Conservation (phyloP, 2,888 invertebrate species). For the Lacanobia oleracea region DNA sequence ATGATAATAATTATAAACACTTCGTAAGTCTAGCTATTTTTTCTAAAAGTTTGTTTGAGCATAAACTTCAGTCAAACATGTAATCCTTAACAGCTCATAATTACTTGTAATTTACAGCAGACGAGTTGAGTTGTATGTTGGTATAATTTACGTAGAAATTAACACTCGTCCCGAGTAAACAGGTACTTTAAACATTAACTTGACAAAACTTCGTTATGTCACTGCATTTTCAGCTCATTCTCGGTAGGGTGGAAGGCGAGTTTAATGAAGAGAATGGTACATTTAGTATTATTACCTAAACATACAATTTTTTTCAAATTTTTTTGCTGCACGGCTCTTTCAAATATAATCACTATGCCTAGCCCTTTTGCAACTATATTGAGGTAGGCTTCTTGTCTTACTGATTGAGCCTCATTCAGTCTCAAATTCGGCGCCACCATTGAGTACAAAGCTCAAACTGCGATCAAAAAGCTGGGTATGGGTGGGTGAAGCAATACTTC, state of each 20-base stretch:
- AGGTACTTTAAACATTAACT: slow-evolving; percentile 11
- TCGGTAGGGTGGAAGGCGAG: neutral
- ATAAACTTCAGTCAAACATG: slow-evolving; percentile 19
- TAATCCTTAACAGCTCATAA: slow-evolving; percentile 6
- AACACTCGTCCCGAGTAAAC: neutral
- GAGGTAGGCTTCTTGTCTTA: too few relatives aligned
- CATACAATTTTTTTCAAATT: too few relatives aligned
- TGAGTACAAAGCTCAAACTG: too few relatives aligned
- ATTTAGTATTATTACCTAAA: neutral
- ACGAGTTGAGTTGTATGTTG: neutral
- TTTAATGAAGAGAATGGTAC: neutral
- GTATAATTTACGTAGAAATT: slow-evolving; percentile 13
- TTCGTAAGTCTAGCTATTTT: too few relatives aligned
- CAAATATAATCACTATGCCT: too few relatives aligned
- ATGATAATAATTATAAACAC: too few relatives aligned
- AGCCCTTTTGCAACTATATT: too few relatives aligned
- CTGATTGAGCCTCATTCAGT: too few relatives aligned
- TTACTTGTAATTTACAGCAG: slow-evolving; percentile 25
- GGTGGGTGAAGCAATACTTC: too few relatives aligned
- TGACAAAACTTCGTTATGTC: neutral
- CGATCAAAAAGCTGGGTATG: too few relatives aligned
- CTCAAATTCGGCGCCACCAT: too few relatives aligned
- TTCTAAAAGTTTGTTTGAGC: neutral
- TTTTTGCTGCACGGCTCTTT: too few relatives aligned
- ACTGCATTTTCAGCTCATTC: neutral